phyloP scores from a whole-genome alignment of 2,113 vertebrate species.

The Physeter macrocephalus region DNA sequence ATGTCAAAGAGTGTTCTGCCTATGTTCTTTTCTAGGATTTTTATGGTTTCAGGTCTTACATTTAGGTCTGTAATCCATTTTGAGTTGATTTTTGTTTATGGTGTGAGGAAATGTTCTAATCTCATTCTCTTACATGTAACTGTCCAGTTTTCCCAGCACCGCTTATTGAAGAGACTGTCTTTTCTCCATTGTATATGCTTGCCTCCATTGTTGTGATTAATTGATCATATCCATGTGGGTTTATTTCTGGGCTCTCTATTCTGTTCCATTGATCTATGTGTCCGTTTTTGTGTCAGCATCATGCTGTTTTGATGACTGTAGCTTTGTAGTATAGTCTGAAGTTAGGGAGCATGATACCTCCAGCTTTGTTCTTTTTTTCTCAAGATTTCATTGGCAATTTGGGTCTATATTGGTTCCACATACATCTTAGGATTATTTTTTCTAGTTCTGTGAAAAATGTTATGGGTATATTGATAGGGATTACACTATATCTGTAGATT shows the following conservation, averaged over 20 bases:
- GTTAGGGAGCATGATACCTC: neutral
- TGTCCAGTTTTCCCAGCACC: neutral
- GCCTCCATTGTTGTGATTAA: neutral
- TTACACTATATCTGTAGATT: neutral
- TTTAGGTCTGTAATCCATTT: neutral
- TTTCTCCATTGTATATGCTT: neutral
- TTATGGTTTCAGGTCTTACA: neutral
- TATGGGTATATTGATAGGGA: neutral
- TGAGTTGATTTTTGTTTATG: neutral
- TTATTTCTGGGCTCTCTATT: neutral
- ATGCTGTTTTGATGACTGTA: neutral
- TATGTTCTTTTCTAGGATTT: neutral
- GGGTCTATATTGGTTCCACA: neutral
- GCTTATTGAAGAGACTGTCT: neutral
- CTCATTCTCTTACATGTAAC: neutral
- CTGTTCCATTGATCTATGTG: neutral
- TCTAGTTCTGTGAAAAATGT: neutral
- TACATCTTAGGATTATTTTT: neutral
- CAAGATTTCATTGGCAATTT: neutral
- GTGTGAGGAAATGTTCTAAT: neutral
- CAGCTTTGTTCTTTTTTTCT: neutral
- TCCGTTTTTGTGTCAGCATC: neutral
- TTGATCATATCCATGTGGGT: neutral
- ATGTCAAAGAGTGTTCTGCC: neutral
- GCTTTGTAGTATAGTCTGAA: neutral